phyloP scores from a whole-genome alignment of 1,140 invertebrate species.

The Sarcophaga bullata region DNA sequence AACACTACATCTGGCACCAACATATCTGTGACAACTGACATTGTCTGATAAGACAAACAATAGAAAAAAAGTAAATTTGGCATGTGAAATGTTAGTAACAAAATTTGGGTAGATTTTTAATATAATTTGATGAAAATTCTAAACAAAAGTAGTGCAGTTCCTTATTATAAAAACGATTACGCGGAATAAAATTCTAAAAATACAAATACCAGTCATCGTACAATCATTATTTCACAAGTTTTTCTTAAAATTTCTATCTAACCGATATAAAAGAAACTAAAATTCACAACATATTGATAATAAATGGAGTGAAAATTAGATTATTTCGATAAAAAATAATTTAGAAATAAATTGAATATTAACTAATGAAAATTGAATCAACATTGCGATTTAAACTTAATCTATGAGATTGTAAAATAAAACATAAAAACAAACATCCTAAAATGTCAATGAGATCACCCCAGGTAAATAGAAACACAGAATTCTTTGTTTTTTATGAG shows the following conservation, averaged over 20 bases:
- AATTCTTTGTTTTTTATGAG: not conserved
- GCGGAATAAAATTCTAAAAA: not conserved
- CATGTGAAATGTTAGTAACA: constrained; percentile 29
- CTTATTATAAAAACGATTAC: not conserved
- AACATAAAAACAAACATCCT: not conserved
- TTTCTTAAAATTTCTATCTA: not conserved
- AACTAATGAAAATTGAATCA: too few relatives aligned
- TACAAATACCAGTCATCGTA: not conserved
- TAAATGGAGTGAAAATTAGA: not conserved
- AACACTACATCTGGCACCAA: not conserved
- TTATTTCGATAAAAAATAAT: not conserved
- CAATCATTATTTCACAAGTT: not conserved
- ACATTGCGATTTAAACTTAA: too few relatives aligned
- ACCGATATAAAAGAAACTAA: not conserved
- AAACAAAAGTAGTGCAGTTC: not conserved
- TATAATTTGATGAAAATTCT: not conserved
- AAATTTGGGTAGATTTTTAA: not conserved
- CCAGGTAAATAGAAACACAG: not conserved
- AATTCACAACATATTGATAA: not conserved
- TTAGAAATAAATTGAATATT: too few relatives aligned
- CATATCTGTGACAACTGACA: not conserved
- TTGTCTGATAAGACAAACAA: constrained; percentile 17
- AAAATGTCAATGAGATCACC: not conserved
- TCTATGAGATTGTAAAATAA: not conserved
- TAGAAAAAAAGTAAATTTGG: not conserved